Evolutionary conservation across 1,140 invertebrate species (phyloP).

Genomic region (Bombus superbus): DNA sequence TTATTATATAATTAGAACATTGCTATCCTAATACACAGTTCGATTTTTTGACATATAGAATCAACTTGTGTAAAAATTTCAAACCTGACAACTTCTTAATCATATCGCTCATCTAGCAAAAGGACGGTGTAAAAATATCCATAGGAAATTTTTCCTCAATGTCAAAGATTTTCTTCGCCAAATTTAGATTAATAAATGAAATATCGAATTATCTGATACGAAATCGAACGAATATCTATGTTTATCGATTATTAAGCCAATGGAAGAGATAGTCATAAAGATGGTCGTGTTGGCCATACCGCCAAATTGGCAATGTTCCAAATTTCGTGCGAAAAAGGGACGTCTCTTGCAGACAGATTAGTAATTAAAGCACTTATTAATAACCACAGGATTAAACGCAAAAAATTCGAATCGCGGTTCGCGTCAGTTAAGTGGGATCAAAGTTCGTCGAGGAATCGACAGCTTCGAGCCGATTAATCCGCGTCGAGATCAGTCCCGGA

Average conservation of each 20-base stretch:
- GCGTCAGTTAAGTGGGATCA: not conserved
- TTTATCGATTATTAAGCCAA: constrained; percentile 32
- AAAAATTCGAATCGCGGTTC: not conserved
- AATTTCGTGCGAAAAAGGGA: constrained; percentile 15
- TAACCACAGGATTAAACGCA: constrained; percentile 33
- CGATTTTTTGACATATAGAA: too few relatives aligned
- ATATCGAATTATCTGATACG: not conserved
- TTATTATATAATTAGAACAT: too few relatives aligned
- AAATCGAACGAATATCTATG: not conserved
- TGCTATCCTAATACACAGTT: too few relatives aligned
- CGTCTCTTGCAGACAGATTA: not conserved
- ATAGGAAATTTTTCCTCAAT: not conserved
- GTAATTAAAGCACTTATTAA: constrained; percentile 48
- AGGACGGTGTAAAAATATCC: not conserved
- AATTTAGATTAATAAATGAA: too few relatives aligned
- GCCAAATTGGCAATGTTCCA: constrained; percentile 25
- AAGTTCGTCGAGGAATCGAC: constrained; percentile 16
- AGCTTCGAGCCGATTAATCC: constrained; percentile 6
- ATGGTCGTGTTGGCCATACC: not conserved
- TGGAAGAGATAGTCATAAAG: not conserved
- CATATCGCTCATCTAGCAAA: too few relatives aligned
- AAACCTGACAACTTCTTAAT: too few relatives aligned
- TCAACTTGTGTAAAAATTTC: too few relatives aligned
- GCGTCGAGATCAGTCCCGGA: not conserved
- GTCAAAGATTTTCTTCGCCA: too few relatives aligned